phyloP scores from a whole-genome alignment of 2,113 vertebrate species.

The Grammomys dolichurus region DNA sequence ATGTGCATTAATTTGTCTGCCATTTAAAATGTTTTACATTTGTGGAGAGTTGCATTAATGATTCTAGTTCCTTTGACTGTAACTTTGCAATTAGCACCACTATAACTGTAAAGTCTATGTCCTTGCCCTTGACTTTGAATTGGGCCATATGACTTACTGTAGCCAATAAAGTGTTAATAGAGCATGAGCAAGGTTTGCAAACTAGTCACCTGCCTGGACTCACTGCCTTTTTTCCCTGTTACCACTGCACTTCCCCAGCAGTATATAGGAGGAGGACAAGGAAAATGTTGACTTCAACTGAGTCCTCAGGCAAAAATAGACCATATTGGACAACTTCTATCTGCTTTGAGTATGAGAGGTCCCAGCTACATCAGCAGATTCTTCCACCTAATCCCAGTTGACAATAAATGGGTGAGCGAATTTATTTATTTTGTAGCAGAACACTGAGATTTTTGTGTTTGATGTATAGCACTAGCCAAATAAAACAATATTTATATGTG shows the following conservation, averaged over 20 bases:
- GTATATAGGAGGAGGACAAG: background rate
- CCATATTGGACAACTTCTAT: background rate
- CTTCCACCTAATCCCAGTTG: background rate
- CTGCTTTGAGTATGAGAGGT: background rate
- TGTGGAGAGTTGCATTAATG: background rate
- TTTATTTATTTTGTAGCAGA: background rate
- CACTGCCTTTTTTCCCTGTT: background rate
- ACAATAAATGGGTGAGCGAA: background rate
- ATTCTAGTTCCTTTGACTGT: constrained; percentile 1
- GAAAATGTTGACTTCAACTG: rapidly evolving
- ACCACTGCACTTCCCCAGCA: background rate
- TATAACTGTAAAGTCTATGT: background rate
- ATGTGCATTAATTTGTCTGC: background rate
- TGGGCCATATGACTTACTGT: background rate
- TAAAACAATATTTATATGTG: background rate
- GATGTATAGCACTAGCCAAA: background rate
- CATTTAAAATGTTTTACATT: constrained; percentile 39
- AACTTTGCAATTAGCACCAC: background rate
- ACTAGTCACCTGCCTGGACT: background rate
- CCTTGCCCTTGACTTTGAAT: background rate
- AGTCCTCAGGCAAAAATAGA: background rate
- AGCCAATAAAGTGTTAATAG: background rate
- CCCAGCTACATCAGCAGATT: background rate
- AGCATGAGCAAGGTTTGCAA: background rate
- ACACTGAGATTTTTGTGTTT: background rate